Base-by-base conservation (phyloP, 37 sponge, comb jelly and placozoan genomes). In the Mnemiopsis leidyi region DNA sequence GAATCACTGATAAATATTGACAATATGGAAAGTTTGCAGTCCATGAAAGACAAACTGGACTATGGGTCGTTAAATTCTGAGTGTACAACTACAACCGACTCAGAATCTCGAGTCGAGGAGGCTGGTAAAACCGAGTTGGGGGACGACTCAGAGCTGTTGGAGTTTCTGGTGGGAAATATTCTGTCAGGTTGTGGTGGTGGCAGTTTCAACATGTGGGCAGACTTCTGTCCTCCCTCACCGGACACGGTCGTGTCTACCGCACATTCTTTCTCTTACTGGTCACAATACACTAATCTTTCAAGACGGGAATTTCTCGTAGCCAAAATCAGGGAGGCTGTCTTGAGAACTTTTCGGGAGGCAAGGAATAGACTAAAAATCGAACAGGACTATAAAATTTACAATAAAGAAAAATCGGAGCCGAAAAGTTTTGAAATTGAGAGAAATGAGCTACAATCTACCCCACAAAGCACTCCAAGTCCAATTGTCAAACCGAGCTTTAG, bases 111-210 rank as follows among this genome's bases (percentile, higher is more conserved):
- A 36, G 36, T 77, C 18, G 33, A 13, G 26, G 36, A 34, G 36
- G 33, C 36, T 18, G 33, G 33, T 3, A 34, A 77, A 77, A 31
- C 33, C 3, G 79, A 77, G 18, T 28, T 3, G 0, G 34, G 1
- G 0, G 79, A 77, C 3, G 36, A 77, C 2, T 33, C 30, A 16
- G 36, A 31, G 32, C 2, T 3, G 7, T 31, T 34, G 79, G 36
- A 34, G 35, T 28, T 18, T 20, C 26, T 85, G 1, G 23, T 37
- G 3, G 36, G 48, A 39, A 85, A 85, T 29, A 40, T 85, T 18
- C 48, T 85, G 30, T 85, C 90, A 25, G 90, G 90, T 35, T 85
- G 90, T 26, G 90, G 90, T 2, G 35, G 90, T 36, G 90, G 90
- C 3, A 18, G 0, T 7, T 85, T 24, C 29, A 37, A 85, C 48